A percentile compares a stretch with the other conserved stretches of the same genome.
Evolutionary conservation across 2,888 invertebrate species (phyloP).

Genomic region (Metopia argyrocephala): DNA sequence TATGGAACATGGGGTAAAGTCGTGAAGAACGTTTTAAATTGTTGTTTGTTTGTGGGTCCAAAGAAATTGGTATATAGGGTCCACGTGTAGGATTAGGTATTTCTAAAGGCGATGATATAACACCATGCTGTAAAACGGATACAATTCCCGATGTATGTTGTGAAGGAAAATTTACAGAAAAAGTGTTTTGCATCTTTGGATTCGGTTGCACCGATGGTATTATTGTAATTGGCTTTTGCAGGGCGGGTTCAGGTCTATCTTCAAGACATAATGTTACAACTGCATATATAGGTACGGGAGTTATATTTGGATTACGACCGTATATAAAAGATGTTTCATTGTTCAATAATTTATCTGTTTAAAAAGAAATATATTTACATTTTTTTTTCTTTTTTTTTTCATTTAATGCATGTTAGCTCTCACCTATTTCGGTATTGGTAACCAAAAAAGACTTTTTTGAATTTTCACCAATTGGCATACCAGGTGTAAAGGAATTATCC

Average conservation of each 20-base stretch:
- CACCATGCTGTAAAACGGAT: slow-evolving; percentile 7
- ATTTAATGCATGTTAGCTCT: background rate
- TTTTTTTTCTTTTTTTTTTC: background rate
- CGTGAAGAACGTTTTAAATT: slow-evolving; percentile 74
- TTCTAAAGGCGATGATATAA: slow-evolving; percentile 34
- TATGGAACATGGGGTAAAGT: slow-evolving; percentile 73
- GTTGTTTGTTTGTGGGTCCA: slow-evolving; percentile 73
- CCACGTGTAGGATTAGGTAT: slow-evolving; percentile 70
- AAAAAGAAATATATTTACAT: background rate
- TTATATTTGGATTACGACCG: slow-evolving; percentile 81
- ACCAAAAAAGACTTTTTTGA: slow-evolving; percentile 79
- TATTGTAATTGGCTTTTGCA: slow-evolving; percentile 19
- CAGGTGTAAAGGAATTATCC: slow-evolving; percentile 69
- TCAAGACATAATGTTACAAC: slow-evolving; percentile 80
- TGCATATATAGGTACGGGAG: slow-evolving; percentile 82
- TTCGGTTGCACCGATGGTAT: background rate
- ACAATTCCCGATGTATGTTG: background rate
- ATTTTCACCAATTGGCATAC: slow-evolving; percentile 72
- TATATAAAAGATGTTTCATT: slow-evolving; percentile 81
- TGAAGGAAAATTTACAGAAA: background rate
- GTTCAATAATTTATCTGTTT: slow-evolving; percentile 73
- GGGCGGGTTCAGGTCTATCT: slow-evolving; percentile 13
- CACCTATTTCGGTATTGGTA: slow-evolving; percentile 79
- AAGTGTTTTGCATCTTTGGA: background rate
- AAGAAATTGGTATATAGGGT: slow-evolving; percentile 75